These are phyloP conservation scores for Graptemys geographica DNA, from an alignment of 2,797 vertebrate species.

Conservation along the genomic window DNA sequence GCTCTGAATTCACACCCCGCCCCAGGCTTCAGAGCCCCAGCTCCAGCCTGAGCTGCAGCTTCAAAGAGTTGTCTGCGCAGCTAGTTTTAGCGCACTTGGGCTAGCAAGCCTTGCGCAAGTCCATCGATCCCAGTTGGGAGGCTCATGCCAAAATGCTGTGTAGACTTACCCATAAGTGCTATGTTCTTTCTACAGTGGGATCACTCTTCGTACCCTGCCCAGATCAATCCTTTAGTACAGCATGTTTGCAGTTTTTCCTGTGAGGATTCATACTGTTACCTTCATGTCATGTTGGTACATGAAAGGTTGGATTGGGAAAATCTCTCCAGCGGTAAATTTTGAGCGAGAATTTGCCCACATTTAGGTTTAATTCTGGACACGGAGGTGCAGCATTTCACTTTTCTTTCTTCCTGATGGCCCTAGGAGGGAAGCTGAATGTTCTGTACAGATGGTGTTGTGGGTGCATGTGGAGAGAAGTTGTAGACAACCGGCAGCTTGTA, in stretches of 20 bases:
- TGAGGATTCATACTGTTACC: background rate
- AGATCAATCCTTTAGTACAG: background rate
- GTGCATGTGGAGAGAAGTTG: conserved; percentile 50
- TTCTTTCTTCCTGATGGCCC: conserved; percentile 7
- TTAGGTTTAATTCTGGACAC: background rate
- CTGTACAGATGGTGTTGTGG: conserved; percentile 66
- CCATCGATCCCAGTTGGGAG: background rate
- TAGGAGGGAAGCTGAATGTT: background rate
- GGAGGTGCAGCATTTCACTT: conserved; percentile 7
- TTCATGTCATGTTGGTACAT: accelerated
- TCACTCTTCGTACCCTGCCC: background rate
- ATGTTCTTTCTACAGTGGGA: background rate
- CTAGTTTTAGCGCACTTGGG: background rate
- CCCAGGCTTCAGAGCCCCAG: background rate
- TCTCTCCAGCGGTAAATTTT: background rate
- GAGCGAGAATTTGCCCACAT: background rate
- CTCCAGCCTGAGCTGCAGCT: background rate
- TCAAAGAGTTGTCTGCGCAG: background rate
- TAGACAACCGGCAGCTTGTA: background rate
- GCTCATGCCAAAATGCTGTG: background rate
- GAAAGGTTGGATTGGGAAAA: background rate
- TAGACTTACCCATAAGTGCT: background rate
- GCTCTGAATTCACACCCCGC: background rate
- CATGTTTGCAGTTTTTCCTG: background rate
- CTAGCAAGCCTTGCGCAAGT: background rate